Base-by-base conservation (phyloP, 2,797 vertebrate species). In the Danio choprae region DNA sequence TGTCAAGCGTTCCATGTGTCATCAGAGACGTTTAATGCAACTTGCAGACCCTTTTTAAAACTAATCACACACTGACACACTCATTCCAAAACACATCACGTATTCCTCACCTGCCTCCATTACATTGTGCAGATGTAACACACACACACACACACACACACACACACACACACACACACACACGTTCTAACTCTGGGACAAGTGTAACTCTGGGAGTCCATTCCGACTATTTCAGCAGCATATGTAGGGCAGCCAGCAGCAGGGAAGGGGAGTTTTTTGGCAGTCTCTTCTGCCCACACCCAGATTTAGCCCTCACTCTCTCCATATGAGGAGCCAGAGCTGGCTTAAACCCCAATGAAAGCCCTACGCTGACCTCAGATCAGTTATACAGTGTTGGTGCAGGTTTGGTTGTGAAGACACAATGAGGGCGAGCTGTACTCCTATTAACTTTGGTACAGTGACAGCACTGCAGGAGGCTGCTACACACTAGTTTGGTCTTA, bases 171-270 rank as follows among this genome's bases (percentile, higher is more conserved):
- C 41, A 4, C 53, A 58, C 36, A 46, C 70, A 72, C 16, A 40
- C 53, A 38, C 22, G n/a, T n/a, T n/a, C n/a, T n/a, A n/a, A n/a
- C n/a, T n/a, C n/a, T n/a, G n/a, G n/a, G n/a, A 74, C 5, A 18
- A 53, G 51, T 62, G 63, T 68, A 36, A 67, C 62, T 64, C 59
- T 68, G 68, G 9, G 48, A 50, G 56, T 74, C 40, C 29, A 46
- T 36, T 2, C 9, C 7, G 53, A 53, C 36, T 76, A 76, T 68
- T 60, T 82, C 59, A 82, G 41, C 70, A 74, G 77, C 48, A 68
- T 80, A 82, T 74, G 68, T 77, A 82, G 80, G 82, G 63, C 85
- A 84, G 77, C 58, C 80, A 81, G 69, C 77, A 80, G 82, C 64
- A 78, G 80, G 68, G 56, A 73, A 38, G 4, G 77, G 83, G 46